Conservation (phyloP, 1,140 invertebrate species). For the Dreissena polymorpha region DNA sequence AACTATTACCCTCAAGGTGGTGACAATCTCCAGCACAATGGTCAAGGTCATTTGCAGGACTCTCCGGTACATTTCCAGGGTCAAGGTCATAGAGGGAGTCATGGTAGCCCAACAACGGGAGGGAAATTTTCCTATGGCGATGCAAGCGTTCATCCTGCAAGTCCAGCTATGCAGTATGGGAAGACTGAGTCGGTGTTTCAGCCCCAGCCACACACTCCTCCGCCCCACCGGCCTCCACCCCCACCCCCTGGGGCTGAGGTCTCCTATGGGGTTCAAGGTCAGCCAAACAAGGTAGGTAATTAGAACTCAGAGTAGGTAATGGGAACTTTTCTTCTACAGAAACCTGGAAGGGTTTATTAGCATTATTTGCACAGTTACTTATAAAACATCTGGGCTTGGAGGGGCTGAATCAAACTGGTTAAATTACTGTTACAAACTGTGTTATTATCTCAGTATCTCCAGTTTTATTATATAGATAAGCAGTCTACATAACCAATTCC, state of each 20-base stretch:
- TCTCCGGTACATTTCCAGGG: not conserved
- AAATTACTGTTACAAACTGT: too few relatives aligned
- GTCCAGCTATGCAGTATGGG: constrained; percentile 45
- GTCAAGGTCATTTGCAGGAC: not conserved
- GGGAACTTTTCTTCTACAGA: too few relatives aligned
- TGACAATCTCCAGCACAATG: constrained; percentile 21
- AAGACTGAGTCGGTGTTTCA: constrained; percentile 51
- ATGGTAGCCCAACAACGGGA: not conserved
- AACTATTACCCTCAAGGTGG: constrained; percentile 31
- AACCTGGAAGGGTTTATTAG: too few relatives aligned
- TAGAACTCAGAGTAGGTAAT: not conserved
- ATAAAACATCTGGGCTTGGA: too few relatives aligned
- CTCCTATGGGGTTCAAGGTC: not conserved
- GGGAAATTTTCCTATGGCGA: not conserved
- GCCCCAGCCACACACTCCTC: constrained; percentile 36
- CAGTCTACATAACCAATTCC: too few relatives aligned
- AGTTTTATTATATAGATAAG: too few relatives aligned
- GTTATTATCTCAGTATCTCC: too few relatives aligned
- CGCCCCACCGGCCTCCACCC: constrained; percentile 41
- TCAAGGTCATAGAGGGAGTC: not conserved
- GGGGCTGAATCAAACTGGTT: too few relatives aligned
- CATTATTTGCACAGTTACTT: too few relatives aligned
- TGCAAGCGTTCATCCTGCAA: not conserved
- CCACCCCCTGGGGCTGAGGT: constrained; percentile 17
- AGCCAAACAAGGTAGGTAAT: not conserved